Conservation (phyloP, 2,888 invertebrate species). For the Eudiplozoon nipponicum region DNA sequence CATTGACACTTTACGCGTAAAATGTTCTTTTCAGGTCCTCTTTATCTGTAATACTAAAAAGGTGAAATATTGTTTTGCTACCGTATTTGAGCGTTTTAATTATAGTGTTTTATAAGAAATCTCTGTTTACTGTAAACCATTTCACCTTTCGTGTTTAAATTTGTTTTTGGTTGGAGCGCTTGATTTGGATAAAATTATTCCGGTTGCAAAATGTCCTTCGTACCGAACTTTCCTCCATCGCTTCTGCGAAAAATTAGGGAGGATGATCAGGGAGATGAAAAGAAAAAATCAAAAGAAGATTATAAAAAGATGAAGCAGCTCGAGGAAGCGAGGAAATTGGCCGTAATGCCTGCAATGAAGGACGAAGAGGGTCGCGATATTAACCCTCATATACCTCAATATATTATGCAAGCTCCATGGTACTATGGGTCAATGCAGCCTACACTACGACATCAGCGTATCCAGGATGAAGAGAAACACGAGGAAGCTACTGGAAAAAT, state of each 20-base stretch:
- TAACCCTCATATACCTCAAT: conserved; percentile 96
- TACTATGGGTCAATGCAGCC: conserved; percentile 67
- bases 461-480: conserved; percentile 43
- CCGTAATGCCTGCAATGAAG: conserved; percentile 62
- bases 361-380: conserved; percentile 56
- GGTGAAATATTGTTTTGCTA: no score
- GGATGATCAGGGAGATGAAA: conserved; percentile 18
- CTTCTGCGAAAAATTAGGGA: conserved; percentile 23
- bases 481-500: conserved; percentile 30
- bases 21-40: no score
- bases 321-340: conserved; percentile 72
- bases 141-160: no score
- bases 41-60: no score
- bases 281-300: conserved; percentile 39
- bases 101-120: no score
- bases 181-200: no score
- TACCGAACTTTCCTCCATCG: conserved; percentile 25
- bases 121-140: no score
- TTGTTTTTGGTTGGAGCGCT: no score
- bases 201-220: conserved; percentile 26
- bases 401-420: conserved; percentile 80
- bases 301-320: conserved; percentile 86
- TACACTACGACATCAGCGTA: conserved; percentile 79
- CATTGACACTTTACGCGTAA: no score
- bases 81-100: no score